Base-by-base conservation (phyloP, 2,797 vertebrate genomes). In the Cygnus olor region DNA sequence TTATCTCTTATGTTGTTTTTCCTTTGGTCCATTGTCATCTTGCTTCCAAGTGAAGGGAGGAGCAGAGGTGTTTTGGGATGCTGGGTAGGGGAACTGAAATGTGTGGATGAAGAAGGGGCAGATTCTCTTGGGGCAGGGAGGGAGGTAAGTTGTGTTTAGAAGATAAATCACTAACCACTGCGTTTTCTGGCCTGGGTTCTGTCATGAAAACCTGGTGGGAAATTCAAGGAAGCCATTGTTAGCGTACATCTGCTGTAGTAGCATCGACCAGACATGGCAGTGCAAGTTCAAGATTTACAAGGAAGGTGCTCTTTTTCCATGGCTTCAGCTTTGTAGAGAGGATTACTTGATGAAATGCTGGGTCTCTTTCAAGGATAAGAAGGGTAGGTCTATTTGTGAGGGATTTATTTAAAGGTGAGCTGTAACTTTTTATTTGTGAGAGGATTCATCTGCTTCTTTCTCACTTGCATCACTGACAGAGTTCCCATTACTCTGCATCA, bases 1-100 rank as follows among this genome's bases (percentile, higher is more conserved):
- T 91, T 51, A 7, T 63, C 36, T 70, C 27, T 91, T 76, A 15
- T 30, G 16, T 44, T 92, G 82, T 66, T 88, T 84, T 94, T 90
- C 16, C 54, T 93, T 94, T 89, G 0, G 0, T 90, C 30, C 14
- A 1, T 77, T 0, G 0, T 60, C 40, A 57, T 68, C 30, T 77
- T 86, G 1, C 24, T 83, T 92, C 21, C 18, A 73, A 47, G 40
- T 69, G 21, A 81, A 24, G 24, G 81, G n/a, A 51, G 16, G 21
- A 72, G 30, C 11, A 49, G 32, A 64, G 8, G 5, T 79, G 10
- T 69, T 83, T 56, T 38, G 64, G 47, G 53, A 54, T 65, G 14
- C 54, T 66, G 34, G 28, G 17, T n/a, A 42, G 53, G 17, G 65
- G 56, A 86, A 42, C 3, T 57, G 16, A 80, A 80, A 30, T 38